phyloP scores from a whole-genome alignment of 2,888 invertebrate genomes.

The Leptogaster cylindrica region DNA sequence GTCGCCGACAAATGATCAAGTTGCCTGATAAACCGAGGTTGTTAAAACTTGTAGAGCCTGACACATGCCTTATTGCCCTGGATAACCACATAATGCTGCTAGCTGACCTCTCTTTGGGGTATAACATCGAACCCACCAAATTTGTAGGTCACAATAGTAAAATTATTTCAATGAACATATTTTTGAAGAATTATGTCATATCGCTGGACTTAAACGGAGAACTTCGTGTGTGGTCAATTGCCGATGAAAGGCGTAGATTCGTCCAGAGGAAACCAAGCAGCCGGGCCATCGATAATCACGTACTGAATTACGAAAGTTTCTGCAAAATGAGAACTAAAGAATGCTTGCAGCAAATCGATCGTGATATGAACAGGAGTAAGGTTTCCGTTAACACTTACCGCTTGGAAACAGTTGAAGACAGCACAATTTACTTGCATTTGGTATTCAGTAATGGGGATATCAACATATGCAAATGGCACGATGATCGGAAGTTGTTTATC shows the following conservation, averaged over 20 bases:
- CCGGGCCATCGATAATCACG: slow-evolving; percentile 44
- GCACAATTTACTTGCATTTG: slow-evolving; percentile 51
- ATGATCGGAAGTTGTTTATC: slow-evolving; percentile 50
- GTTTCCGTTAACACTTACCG: background rate
- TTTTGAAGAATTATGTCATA: slow-evolving; percentile 55
- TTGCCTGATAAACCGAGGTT: slow-evolving; percentile 53
- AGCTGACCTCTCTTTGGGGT: slow-evolving; percentile 56
- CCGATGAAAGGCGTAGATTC: slow-evolving; percentile 51
- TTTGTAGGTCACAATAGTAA: slow-evolving; percentile 51
- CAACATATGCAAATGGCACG: slow-evolving; percentile 54
- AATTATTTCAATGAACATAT: slow-evolving; percentile 54
- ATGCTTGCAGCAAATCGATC: slow-evolving; percentile 39
- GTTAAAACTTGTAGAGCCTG: slow-evolving; percentile 54
- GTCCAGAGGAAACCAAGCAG: slow-evolving; percentile 49
- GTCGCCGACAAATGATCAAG: slow-evolving; percentile 58
- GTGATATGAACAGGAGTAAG: slow-evolving; percentile 1
- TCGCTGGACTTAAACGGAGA: slow-evolving; percentile 56
- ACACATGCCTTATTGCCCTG: slow-evolving; percentile 56
- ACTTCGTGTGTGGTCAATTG: slow-evolving; percentile 57
- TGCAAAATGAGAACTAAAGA: slow-evolving; percentile 35
- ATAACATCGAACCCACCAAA: slow-evolving; percentile 52
- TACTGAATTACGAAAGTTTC: slow-evolving; percentile 41
- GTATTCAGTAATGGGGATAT: slow-evolving; percentile 55
- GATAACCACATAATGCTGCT: slow-evolving; percentile 53
- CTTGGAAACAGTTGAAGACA: slow-evolving; percentile 11